Evolutionary conservation across 2,888 invertebrate species (phyloP).

Genomic region (Clostera curtula): DNA sequence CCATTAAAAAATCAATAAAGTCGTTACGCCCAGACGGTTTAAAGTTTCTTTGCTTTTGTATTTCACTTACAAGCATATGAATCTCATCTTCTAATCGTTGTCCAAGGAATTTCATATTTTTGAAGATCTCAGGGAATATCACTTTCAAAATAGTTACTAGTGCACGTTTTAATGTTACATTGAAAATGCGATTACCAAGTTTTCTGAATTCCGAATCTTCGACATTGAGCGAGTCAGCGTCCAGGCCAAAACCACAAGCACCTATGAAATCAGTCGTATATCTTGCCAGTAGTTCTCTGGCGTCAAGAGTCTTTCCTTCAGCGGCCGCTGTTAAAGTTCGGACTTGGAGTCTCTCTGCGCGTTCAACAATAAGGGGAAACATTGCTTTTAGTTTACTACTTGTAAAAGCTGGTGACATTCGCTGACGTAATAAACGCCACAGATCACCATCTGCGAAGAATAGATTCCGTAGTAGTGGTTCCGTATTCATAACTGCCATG

Average conservation of each 20-base stretch:
- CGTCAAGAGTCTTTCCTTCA: constrained; percentile 29
- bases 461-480: constrained; percentile 42
- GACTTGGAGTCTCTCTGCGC: constrained; percentile 37
- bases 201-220: constrained; percentile 42
- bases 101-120: constrained; percentile 27
- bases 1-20: constrained; percentile 40
- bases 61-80: constrained; percentile 24
- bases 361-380: constrained; percentile 47
- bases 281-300: constrained; percentile 50
- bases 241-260: constrained; percentile 48
- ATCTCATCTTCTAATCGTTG: constrained; percentile 38
- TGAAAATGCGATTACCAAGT: constrained; percentile 36
- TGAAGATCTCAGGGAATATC: constrained; percentile 35
- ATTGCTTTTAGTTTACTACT: constrained; percentile 46
- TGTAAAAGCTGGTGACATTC: constrained; percentile 47
- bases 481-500: constrained; percentile 25
- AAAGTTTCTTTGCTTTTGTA: constrained; percentile 29
- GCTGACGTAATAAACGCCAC: constrained; percentile 46
- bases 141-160: constrained; percentile 27
- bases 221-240: constrained; percentile 39
- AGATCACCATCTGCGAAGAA: constrained; percentile 47
- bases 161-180: constrained; percentile 21
- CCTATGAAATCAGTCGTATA: constrained; percentile 55
- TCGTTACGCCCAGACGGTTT: constrained; percentile 41
- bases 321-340: constrained; percentile 22